These are phyloP conservation scores for Emydocephalus ijimae DNA, from an alignment of 2,113 vertebrate species.

Conservation along the genomic window DNA sequence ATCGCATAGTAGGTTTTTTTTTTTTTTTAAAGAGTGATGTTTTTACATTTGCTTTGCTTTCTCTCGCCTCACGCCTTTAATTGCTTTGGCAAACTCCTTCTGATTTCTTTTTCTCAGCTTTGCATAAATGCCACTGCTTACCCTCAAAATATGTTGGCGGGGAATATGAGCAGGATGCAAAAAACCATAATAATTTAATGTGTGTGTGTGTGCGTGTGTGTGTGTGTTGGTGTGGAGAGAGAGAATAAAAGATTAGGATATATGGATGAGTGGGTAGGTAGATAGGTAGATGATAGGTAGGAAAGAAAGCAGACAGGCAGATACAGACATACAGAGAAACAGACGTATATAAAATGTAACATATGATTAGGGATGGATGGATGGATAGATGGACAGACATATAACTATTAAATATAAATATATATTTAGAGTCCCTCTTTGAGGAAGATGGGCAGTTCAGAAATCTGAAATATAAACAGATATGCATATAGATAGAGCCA, in stretches of 20 bases:
- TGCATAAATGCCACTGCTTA: neutral
- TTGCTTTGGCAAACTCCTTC: neutral
- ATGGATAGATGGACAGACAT: neutral
- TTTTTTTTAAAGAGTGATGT: neutral
- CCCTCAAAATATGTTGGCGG: neutral
- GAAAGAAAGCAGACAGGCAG: neutral
- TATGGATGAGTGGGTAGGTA: no score
- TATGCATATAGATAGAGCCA: neutral
- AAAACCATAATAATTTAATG: neutral
- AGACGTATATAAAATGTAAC: neutral
- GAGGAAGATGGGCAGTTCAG: neutral
- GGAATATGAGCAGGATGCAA: neutral
- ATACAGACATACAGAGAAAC: neutral
- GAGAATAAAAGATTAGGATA: neutral
- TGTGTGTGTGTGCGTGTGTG: neutral
- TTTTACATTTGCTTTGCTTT: neutral
- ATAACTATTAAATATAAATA: neutral
- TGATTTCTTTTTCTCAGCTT: neutral
- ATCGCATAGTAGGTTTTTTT: neutral
- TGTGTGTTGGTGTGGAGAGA: neutral
- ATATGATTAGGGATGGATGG: neutral
- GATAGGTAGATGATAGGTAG: no score
- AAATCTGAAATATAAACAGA: neutral
- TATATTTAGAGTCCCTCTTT: neutral
- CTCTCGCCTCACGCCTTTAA: neutral